Base-by-base conservation (phyloP, 2,797 vertebrate species). In the Pelodytes ibericus region DNA sequence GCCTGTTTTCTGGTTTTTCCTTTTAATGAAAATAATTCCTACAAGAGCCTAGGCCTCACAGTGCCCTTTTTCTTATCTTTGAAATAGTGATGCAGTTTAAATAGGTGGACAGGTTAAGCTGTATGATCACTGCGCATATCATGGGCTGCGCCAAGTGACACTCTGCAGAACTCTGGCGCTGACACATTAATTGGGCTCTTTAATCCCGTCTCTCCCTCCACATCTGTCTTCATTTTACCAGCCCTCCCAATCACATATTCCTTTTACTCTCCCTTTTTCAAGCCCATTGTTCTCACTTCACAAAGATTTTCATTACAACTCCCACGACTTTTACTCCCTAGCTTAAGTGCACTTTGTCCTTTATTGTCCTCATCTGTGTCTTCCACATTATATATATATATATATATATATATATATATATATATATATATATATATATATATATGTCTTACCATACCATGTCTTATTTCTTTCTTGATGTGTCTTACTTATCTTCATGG, bases 111-210 rank as follows among this genome's bases (percentile, higher is more conserved):
- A 62, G 70, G 75, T 78, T 78, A 78, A 78, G 51, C 62, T 27
- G 41, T 24, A 66, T 11, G 66, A 78, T 39, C 53, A 26, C 30
- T 60, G 16, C 25, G 8, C 62, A 60, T 72, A 70, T 61, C 75
- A 66, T 63, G 47, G 39, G 65, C 73, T 68, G 31, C n/a, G 49
- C 57, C 44, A 41, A 39, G 64, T 72, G 62, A 78, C 18, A 62
- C 33, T 72, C 64, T 66, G 62, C 75, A 78, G 75, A 62, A 60
- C 56, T 30, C 18, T 56, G 60, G 36, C 62, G 62, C 69, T 78
- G 75, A 78, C 75, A 78, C 75, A 66, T 78, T 72, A 78, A 78
- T 78, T 78, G 69, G 62, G 57, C 69, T 67, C 4, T 78, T 72
- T 78, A 78, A 78, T 72, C 62, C 61, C 53, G 36, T 72, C 39